Percentiles rank a stretch among this genome's conserved stretches.
These are phyloP conservation scores for Enhydra lutris DNA, from an alignment of 2,113 vertebrate species.

Conservation along the genomic window DNA sequence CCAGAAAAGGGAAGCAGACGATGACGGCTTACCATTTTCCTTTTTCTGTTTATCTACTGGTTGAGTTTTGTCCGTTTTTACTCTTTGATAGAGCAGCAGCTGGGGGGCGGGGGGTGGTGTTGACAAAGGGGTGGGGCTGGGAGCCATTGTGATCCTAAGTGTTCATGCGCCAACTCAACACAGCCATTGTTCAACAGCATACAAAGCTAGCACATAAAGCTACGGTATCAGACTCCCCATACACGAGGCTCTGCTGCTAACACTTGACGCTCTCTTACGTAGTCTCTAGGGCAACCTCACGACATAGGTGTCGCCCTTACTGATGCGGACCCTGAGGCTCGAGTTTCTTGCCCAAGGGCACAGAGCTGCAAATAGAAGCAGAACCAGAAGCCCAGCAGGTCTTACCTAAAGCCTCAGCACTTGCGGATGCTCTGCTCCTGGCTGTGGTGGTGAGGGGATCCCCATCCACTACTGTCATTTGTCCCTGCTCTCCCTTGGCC, in stretches of 20 bases:
- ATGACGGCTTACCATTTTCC: accelerated
- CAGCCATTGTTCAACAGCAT: neutral
- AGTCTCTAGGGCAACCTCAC: neutral
- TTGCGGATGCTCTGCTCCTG: too few relatives aligned
- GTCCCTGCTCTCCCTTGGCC: neutral
- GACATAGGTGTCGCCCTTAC: neutral
- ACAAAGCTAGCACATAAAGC: neutral
- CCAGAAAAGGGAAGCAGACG: neutral
- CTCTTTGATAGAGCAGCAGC: neutral
- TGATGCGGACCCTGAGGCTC: neutral
- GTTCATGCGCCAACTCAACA: neutral
- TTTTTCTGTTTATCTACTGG: neutral
- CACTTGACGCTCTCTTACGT: neutral
- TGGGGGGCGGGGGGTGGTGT: too few relatives aligned
- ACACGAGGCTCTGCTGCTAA: neutral
- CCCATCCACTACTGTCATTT: too few relatives aligned
- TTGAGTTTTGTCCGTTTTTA: neutral
- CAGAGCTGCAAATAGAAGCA: neutral
- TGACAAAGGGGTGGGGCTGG: neutral
- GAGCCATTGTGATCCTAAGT: neutral
- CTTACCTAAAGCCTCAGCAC: neutral
- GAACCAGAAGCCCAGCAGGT: neutral
- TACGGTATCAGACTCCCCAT: neutral
- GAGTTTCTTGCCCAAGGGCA: neutral
- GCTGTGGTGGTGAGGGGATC: accelerated